These are phyloP conservation scores for Hippocampus comes DNA, from an alignment of 2,113 vertebrate genomes.

Conservation along the genomic window DNA sequence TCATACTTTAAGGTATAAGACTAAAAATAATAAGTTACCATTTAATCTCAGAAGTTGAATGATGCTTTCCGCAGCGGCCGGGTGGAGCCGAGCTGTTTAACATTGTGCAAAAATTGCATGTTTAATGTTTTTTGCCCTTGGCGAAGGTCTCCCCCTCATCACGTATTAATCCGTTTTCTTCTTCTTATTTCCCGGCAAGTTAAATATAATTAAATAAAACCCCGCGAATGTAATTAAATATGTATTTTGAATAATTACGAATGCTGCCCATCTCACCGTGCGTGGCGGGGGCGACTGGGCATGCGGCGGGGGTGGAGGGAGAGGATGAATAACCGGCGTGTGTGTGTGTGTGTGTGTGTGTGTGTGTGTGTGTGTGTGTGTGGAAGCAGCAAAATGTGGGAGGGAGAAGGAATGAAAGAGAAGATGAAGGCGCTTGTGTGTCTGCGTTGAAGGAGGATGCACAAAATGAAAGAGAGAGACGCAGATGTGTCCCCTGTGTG, in stretches of 20 bases:
- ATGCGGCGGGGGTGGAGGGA: slow-evolving; percentile 13
- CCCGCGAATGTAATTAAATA: not conserved
- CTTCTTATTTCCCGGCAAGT: not conserved
- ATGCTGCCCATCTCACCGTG: slow-evolving; percentile 5
- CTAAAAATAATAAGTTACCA: no score
- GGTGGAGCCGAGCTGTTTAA: not conserved
- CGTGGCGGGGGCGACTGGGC: not conserved
- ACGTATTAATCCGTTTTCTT: not conserved
- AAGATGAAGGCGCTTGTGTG: slow-evolving; percentile 51
- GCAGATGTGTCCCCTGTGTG: slow-evolving; percentile 23
- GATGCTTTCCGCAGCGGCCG: not conserved
- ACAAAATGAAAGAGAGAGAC: slow-evolving; percentile 57
- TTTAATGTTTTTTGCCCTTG: slow-evolving; percentile 6
- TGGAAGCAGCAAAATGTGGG: slow-evolving; percentile 48
- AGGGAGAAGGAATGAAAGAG: slow-evolving; percentile 57
- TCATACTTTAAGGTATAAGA: no score
- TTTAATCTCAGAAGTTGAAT: not conserved
- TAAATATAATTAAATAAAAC: slow-evolving; percentile 4
- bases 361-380: not conserved
- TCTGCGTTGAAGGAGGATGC: slow-evolving; percentile 33
- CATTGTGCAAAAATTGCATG: not conserved
- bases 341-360: slow-evolving; percentile 12
- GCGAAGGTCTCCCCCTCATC: not conserved
- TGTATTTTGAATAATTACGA: slow-evolving; percentile 9
- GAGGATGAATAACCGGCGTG: slow-evolving; percentile 30